Percentiles rank a stretch among this genome's conserved stretches.
Conservation (phyloP, 2,797 vertebrate species). For the Propithecus perrieri region DNA sequence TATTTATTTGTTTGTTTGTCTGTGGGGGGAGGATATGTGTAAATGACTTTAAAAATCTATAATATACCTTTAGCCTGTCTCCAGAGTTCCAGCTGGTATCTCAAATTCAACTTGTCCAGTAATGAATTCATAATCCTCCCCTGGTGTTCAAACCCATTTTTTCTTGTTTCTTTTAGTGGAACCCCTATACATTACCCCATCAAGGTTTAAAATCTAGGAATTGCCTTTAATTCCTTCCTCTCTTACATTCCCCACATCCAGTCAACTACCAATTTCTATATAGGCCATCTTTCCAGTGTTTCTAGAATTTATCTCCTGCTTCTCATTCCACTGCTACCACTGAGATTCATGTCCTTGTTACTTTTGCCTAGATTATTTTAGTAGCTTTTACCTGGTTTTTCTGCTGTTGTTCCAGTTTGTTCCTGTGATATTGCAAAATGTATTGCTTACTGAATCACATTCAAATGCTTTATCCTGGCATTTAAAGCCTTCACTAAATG, state of each 20-base stretch:
- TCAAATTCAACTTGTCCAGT: background rate
- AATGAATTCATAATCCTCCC: background rate
- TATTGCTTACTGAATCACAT: background rate
- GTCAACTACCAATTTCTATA: background rate
- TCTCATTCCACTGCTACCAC: background rate
- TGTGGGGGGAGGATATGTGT: background rate
- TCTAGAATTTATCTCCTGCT: background rate
- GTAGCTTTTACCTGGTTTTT: slow-evolving; percentile 1
- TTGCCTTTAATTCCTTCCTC: background rate
- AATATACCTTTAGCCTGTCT: background rate
- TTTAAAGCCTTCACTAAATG: background rate
- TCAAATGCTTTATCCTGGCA: background rate
- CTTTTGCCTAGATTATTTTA: slow-evolving; percentile 1
- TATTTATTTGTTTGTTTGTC: no score
- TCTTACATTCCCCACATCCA: background rate
- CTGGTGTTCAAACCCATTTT: background rate
- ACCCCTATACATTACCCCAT: background rate
- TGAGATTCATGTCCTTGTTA: background rate
- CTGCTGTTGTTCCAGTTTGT: background rate
- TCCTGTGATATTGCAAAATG: background rate
- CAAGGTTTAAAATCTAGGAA: slow-evolving; percentile 18
- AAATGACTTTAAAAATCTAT: background rate
- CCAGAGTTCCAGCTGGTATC: background rate
- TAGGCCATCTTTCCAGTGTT: background rate
- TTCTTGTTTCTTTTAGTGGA: slow-evolving; percentile 3